Evolutionary conservation across 2,888 invertebrate genomes (phyloP).

Genomic region (Trichogramma dendrolimi): DNA sequence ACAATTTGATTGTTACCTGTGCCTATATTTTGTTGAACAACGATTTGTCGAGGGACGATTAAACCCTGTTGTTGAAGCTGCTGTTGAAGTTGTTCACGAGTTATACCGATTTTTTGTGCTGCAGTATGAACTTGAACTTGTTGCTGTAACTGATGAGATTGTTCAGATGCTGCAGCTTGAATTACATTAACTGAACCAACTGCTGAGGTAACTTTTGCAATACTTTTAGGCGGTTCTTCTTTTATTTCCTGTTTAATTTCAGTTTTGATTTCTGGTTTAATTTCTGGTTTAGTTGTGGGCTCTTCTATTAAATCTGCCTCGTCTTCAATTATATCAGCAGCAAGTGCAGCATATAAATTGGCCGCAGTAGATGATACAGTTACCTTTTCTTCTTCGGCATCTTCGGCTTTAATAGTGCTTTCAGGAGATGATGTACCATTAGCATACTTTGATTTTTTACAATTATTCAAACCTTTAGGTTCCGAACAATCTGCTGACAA

Average conservation of each 20-base stretch:
- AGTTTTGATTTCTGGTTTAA: constrained; percentile 34
- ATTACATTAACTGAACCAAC: constrained; percentile 25
- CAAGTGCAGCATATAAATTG: constrained; percentile 78
- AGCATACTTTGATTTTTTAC: constrained; percentile 52
- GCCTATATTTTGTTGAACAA: constrained; percentile 43
- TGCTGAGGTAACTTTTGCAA: constrained; percentile 21
- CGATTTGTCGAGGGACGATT: constrained; percentile 46
- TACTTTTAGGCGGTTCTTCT: constrained; percentile 23
- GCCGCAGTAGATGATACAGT: constrained; percentile 79
- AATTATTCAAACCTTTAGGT: constrained; percentile 28
- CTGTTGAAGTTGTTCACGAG: constrained; percentile 40
- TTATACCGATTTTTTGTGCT: constrained; percentile 31
- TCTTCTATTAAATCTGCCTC: constrained; percentile 59
- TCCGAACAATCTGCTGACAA: too few relatives aligned
- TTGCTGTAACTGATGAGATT: constrained; percentile 22
- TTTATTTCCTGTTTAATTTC: constrained; percentile 31
- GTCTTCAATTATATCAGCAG: constrained; percentile 79
- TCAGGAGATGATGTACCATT: constrained; percentile 48
- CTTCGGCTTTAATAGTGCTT: constrained; percentile 40
- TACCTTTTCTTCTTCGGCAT: constrained; percentile 55
- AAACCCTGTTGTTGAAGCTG: constrained; percentile 51
- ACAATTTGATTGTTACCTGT: constrained; percentile 43
- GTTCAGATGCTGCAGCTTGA: constrained; percentile 29
- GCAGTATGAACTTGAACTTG: constrained; percentile 42
- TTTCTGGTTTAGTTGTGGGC: constrained; percentile 34